Evolutionary conservation across 2,797 vertebrate genomes (phyloP), one percentile per base, ranked within the genome.

Genomic region (Lutjanus argentimaculatus): DNA sequence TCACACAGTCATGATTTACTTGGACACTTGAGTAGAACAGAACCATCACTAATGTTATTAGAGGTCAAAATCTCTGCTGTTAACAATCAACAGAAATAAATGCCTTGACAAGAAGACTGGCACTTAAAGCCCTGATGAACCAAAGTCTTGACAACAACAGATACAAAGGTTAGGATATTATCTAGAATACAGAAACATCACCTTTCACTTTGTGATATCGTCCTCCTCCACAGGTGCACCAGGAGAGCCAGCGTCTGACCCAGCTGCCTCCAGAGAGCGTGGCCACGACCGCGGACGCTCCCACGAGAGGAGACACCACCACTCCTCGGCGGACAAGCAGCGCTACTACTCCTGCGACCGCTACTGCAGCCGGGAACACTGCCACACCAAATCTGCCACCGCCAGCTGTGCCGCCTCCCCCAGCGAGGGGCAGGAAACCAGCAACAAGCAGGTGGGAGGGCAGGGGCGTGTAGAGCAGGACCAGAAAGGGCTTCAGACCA

Each of bases 321-420:
- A 97, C 7, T 97, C 97, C 0, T 97, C 97, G 0, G 95, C 95
- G 0, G 97, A 99, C 81, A 99, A 98, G 92, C 98, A 99, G 82
- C 97, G 98, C 17, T 99, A 98, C 94, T 99, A 98, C 89, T 99
- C 98, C 58, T 99, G 98, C 0, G 97, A 99, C 88, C 97, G 97
- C 89, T 99, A 97, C 0, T 96, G 97, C 91, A 96, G 97, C 93
- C 95, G 97, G n/a, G 98, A 98, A 76, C 96, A 95, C 70, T 95
- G 94, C 42, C 96, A 96, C 77, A 94, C 95, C 90, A 97, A 97
- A 76, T 96, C 96, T 56, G 93, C 96, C 0, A 94, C 97, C 3
- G 90, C 95, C 82, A 99, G 98, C 93, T 96, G 97, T 82, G 96
- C 97, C 40, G 94, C 95, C 6, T 99, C 98, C 0, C 97, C 97